Evolutionary conservation across 2,888 invertebrate genomes (phyloP).

Genomic region (Dynastes hyllus): DNA sequence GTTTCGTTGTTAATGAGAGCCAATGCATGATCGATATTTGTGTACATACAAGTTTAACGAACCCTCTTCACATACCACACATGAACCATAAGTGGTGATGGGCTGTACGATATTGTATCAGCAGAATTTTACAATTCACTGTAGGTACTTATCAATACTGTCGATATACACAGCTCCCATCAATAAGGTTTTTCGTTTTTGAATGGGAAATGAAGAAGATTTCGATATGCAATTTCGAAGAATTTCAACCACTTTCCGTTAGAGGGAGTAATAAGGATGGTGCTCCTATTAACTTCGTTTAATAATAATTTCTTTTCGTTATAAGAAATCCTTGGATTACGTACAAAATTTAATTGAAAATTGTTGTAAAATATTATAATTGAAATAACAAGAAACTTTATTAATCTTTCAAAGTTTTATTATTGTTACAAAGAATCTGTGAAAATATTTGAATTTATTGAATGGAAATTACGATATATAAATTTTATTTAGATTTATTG

Average conservation of each 20-base stretch:
- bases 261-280: not conserved
- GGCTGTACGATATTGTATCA: not conserved
- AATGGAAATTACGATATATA: no score
- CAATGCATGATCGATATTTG: conserved; percentile 36
- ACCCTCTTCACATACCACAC: not conserved
- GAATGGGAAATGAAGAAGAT: not conserved
- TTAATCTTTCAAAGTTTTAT: no score
- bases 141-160: no score
- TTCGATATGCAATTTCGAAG: not conserved
- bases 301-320: no score
- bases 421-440: no score
- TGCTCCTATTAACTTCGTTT: no score
- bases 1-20: conserved; percentile 10
- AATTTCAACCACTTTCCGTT: not conserved
- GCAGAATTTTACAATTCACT: not conserved
- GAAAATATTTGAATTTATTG: no score
- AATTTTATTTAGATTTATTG: no score
- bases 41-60: conserved; percentile 35
- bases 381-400: no score
- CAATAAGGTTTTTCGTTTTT: conserved; percentile 1
- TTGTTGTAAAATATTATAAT: no score
- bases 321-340: no score
- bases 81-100: not conserved
- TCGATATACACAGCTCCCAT: not conserved
- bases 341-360: no score